Base-by-base conservation (phyloP, 2,113 vertebrate species). In the Seriola rivoliana region DNA sequence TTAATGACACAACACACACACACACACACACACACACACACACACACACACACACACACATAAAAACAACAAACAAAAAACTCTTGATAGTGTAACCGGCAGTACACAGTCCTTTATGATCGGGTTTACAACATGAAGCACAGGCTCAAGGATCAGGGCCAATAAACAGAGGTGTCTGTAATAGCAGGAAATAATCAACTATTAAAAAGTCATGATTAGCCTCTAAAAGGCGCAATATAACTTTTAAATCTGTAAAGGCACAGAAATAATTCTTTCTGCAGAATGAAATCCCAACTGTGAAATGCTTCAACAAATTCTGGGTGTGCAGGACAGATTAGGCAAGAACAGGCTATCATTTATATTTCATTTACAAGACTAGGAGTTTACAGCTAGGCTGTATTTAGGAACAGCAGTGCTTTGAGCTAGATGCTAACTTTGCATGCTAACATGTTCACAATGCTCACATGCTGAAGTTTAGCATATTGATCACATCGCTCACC, bases 161-260 rank as follows among this genome's bases (percentile, higher is more conserved):
- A 65, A 59, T 71, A 48, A 71, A 68, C 55, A 75, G 50, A 81
- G 36, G 8, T 19, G 21, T 42, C 4, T 42, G 13, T 50, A 9
- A 65, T 4, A 19, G 14, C 29, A 78, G 71, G n/a, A 63, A 50
- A 58, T 74, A 10, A 71, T 70, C 54, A 55, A 29, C 21, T 79
- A 59, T 71, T 25, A 59, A 16, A 13, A 66, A 65, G 23, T 75
- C 23, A 3, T 5, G 17, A 78, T 59, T 40, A 46, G 42, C 32
- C 2, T 23, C 25, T 64, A 4, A 40, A 38, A 17, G 25, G 3
- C 4, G 32, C n/a, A 36, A 38, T 21, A 14, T 38, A 17, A 67
- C n/a, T 70, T 73, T 36, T 29, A 44, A 2, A 4, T 38, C 10
- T 59, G 23, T 32, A 19, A 29, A 50, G 32, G 46, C 64, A 36